Evolutionary conservation across 1,140 invertebrate genomes (phyloP).

Genomic region (Phenacoccus solenopsis): DNA sequence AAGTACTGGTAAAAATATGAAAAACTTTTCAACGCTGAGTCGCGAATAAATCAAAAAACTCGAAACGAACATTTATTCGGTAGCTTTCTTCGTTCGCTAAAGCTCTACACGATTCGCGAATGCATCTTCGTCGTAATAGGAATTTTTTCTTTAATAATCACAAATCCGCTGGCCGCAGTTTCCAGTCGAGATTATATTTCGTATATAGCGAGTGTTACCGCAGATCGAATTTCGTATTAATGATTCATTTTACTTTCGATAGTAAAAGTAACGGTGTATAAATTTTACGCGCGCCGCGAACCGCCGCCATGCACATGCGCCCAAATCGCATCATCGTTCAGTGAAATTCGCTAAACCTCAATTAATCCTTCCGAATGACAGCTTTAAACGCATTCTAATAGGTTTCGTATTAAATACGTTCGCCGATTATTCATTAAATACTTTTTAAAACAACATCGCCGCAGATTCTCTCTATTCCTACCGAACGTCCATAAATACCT

Average conservation of each 20-base stretch:
- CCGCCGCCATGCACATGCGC: not conserved
- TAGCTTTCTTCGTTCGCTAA: not conserved
- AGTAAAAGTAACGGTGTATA: not conserved
- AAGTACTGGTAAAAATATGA: no score
- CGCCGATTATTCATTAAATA: not conserved
- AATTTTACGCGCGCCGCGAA: not conserved
- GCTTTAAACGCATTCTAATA: not conserved
- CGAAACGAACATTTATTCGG: no score
- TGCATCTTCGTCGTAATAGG: not conserved
- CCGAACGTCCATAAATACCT: not conserved
- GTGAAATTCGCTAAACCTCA: constrained; percentile 1
- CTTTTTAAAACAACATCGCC: not conserved
- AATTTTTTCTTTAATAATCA: no score
- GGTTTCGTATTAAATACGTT: not conserved
- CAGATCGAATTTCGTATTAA: not conserved
- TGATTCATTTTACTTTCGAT: not conserved
- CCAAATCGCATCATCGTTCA: not conserved
- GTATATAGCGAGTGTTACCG: not conserved
- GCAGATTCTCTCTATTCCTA: not conserved
- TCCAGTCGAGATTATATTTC: no score
- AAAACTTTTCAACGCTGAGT: no score
- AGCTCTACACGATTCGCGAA: not conserved
- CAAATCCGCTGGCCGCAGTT: not conserved
- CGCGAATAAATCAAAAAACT: no score
- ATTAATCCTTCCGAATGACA: not conserved